Evolutionary conservation across 2,797 vertebrate species (phyloP), one percentile per base, ranked within the genome.

Genomic region (Acridotheres tristis): DNA sequence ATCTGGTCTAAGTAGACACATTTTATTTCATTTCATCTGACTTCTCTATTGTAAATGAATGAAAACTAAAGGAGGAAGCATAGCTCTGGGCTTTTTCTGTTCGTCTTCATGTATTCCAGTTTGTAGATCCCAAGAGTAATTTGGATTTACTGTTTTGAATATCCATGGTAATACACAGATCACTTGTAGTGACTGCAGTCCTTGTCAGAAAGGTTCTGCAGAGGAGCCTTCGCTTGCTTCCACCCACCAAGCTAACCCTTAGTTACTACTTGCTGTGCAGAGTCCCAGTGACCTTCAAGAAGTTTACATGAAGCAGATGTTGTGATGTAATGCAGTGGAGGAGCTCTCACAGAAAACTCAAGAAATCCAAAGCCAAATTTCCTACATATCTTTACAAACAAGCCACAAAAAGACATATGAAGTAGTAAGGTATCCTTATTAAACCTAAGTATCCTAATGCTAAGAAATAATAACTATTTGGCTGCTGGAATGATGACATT

Each of bases 221-320:
- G 43, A 82, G 32, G 63, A 87, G 29, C 7, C 36, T 92, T 53
- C 0, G 0, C 29, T 77, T 34, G 40, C 30, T 22, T 72, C 62
- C 40, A 43, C n/a, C 5, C 15, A 29, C 47, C 62, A 72, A 65
- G 36, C 16, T 48, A 69, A 65, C 17, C 50, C 14, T 12, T 29
- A 13, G 26, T 62, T 66, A 21, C 43, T 53, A 5, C 62, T 73
- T 36, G 8, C 38, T 82, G 5, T 48, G 47, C 79, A n/a, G 61
- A 21, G 58, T 72, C 40, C 76, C 27, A 10, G 43, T 38, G 48
- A 92, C 61, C 50, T 65, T 88, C 62, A 62, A 34, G 38, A 40
- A 84, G 66, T 79, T 95, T 79, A 86, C 71, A 63, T 20, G 73
- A 81, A 94, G 54, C 89, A 95, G 77, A 82, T 77, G 61, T 55